Base-by-base conservation (phyloP, 1,140 invertebrate genomes). In the Theocolax elegans region DNA sequence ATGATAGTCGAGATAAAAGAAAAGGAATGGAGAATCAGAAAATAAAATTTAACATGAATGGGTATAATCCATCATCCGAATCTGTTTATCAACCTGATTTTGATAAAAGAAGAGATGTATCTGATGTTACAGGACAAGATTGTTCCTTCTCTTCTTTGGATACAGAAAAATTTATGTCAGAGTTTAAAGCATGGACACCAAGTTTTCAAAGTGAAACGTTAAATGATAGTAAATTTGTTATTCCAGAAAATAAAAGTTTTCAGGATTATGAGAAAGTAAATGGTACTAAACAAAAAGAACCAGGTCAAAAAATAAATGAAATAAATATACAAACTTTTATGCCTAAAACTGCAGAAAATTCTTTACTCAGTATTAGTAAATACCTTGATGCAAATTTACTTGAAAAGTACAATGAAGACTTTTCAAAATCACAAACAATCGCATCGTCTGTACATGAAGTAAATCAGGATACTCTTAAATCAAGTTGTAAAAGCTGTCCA, bases 121-220 rank as follows among this genome's bases (percentile, higher is more conserved):
- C 75, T 8, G 79, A 83, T 67, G 53, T 72, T 48, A 77, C 77
- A 8, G 69, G 74, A 0, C 76, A 79, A 13, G 75, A 74, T 19
- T 71, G 76, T 67, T 77, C 77, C 3, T 75, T 75, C 7, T 74
- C 75, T 7, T 71, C 75, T 23, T 71, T 76, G n/a, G 77, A 81
- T 53, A 74, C 77, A 42, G 77, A 82, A 12, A 82, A 77, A 72
- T 74, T 83, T 35, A 77, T 80, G 29, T 71, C 74, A 8, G 76
- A 77, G 7, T 80, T 79, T 35, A 84, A 82, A 67, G 44, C 63
- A 0, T 81, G 80, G 79, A 75, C 76, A 31, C 73, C 71, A 23
- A 72, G 17, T 15, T 29, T 49, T 23, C 4, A 44, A n/a, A 25
- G 65, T 40, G 53, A 59, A 21, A 4, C 10, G 31, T 15, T 40